Evolutionary conservation across 2,797 vertebrate genomes (phyloP), one percentile per base, ranked within the genome.

Genomic region (Graptemys geographica): DNA sequence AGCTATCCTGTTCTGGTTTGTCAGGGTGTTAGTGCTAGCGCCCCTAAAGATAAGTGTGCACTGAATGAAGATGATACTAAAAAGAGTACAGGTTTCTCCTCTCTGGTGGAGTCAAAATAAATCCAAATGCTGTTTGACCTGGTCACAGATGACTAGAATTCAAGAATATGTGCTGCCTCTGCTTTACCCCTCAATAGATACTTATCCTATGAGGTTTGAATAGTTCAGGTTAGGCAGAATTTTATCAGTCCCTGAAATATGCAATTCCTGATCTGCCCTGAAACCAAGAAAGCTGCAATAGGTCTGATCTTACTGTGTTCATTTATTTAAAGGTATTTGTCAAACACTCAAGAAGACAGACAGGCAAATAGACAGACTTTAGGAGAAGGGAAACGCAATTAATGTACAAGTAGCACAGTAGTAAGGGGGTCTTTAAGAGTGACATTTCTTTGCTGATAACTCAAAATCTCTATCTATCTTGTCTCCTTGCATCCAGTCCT

Each of bases 401-500:
- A 85, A 95, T 87, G 72, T 31, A 65, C 44, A 93, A 95, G 87
- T 16, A 89, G 5, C n/a, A 80, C 27, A 94, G 56, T 13, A 80
- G 11, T 55, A 82, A 81, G 76, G 79, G 33, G 12, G 4, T 51
- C 10, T 37, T 95, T 92, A 55, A 18, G 65, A 89, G 94, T 90
- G 91, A 52, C 49, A 49, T 59, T 93, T 89, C 86, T 78, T 62
- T 16, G 74, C 23, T 62, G 59, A 44, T 41, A 88, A 49, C 1
- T 90, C 44, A 52, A 25, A 80, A 8, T 6, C 11, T 44, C 18
- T 80, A 11, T 89, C 79, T 84, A 79, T 84, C 89, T 31, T 76
- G 2, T 33, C 51, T 95, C 56, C 33, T 80, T 93, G 31, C 31
- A 89, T 57, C 5, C 51, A 41, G 33, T 56, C 74, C 74, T 74